Percentiles rank a stretch among this genome's conserved stretches.
These are phyloP conservation scores for Rhingia campestris DNA, from an alignment of 2,888 invertebrate genomes.

Conservation along the genomic window DNA sequence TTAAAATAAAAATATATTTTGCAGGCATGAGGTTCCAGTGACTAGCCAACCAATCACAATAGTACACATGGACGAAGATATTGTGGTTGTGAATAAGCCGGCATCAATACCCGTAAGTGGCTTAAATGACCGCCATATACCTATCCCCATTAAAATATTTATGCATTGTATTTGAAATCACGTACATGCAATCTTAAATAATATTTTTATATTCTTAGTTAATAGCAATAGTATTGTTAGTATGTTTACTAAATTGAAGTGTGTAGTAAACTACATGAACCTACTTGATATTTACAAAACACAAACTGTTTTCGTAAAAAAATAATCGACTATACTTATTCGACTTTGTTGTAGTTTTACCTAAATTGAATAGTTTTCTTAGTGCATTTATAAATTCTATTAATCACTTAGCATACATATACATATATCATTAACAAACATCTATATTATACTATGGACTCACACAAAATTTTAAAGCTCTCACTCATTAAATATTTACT, in stretches of 20 bases:
- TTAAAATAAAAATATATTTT: slow-evolving; percentile 81
- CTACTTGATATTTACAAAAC: too few relatives aligned
- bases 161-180: slow-evolving; percentile 59
- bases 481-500: too few relatives aligned
- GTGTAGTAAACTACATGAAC: too few relatives aligned
- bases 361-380: too few relatives aligned
- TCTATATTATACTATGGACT: too few relatives aligned
- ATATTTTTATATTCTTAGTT: not conserved
- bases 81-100: slow-evolving; percentile 99
- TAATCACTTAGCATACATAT: too few relatives aligned
- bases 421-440: too few relatives aligned
- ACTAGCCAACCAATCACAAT: slow-evolving; percentile 98
- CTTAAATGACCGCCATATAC: slow-evolving; percentile 89
- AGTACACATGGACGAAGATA: slow-evolving; percentile 98
- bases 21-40: slow-evolving; percentile 99
- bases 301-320: too few relatives aligned
- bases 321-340: too few relatives aligned
- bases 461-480: too few relatives aligned
- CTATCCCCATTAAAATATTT: slow-evolving; percentile 38
- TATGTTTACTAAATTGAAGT: not conserved
- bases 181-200: slow-evolving; percentile 34
- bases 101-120: slow-evolving; percentile 99
- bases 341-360: too few relatives aligned
- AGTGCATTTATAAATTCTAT: too few relatives aligned
- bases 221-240: not conserved